phyloP scores from a whole-genome alignment of 2,797 vertebrate genomes.

The Sparus aurata region DNA sequence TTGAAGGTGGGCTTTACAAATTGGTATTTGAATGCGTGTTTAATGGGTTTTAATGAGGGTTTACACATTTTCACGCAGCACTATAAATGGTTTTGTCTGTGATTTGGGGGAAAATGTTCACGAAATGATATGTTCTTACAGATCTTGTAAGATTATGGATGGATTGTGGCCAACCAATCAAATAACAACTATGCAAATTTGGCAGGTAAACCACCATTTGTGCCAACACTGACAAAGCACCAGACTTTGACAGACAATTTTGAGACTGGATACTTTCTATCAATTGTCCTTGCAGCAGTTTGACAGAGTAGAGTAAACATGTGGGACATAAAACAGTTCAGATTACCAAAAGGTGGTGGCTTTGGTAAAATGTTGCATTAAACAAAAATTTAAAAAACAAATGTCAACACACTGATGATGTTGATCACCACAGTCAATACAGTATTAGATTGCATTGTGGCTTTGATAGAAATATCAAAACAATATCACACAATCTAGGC shows the following conservation, averaged over 20 bases:
- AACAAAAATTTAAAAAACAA: too few relatives aligned
- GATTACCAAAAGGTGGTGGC: too few relatives aligned
- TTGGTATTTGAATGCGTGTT: too few relatives aligned
- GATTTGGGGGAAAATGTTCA: background rate
- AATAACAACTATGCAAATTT: too few relatives aligned
- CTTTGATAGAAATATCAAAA: background rate
- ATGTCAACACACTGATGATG: background rate
- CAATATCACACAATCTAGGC: background rate
- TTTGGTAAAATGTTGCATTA: too few relatives aligned
- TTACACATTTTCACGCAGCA: too few relatives aligned
- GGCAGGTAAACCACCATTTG: too few relatives aligned
- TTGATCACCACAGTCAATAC: background rate
- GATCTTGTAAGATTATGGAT: background rate
- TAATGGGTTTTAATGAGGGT: too few relatives aligned
- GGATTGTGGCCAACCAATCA: background rate
- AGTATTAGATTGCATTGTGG: background rate
- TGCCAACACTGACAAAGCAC: background rate
- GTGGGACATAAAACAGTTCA: too few relatives aligned
- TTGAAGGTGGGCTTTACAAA: too few relatives aligned
- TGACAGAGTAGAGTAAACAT: background rate
- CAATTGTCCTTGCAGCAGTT: background rate
- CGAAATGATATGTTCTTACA: background rate
- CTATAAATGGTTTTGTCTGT: background rate
- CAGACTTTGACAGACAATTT: background rate
- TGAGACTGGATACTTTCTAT: background rate